These are phyloP conservation scores for Heloderma charlesbogerti DNA, from an alignment of 2,113 vertebrate genomes.

Conservation along the genomic window DNA sequence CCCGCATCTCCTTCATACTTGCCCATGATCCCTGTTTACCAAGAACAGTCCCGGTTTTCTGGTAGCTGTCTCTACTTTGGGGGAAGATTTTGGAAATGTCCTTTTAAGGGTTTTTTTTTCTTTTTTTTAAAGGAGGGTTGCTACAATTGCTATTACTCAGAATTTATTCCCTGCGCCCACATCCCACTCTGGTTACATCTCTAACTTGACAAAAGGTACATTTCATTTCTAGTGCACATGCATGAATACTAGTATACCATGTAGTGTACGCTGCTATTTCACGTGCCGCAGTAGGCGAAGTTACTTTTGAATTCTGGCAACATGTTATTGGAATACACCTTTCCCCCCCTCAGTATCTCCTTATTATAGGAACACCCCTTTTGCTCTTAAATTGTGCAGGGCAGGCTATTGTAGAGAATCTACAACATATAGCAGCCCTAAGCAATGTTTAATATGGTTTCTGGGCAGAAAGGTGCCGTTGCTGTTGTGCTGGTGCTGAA, in stretches of 20 bases:
- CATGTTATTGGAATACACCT: not conserved
- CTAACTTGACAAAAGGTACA: not conserved
- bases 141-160: not conserved
- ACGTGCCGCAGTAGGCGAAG: not conserved
- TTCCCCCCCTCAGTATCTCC: not conserved
- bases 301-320: not conserved
- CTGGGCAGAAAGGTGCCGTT: not conserved
- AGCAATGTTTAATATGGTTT: not conserved
- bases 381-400: not conserved
- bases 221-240: not conserved
- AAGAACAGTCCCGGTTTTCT: not conserved
- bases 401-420: not conserved
- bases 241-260: not conserved
- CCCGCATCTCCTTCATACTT: not conserved
- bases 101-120: not conserved
- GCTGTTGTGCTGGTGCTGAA: not conserved
- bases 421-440: not conserved
- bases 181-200: not conserved
- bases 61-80: not conserved
- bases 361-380: not conserved
- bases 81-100: not conserved
- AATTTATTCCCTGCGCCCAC: not conserved
- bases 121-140: not conserved
- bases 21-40: not conserved
- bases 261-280: not conserved